Evolutionary conservation across 2,113 vertebrate species (phyloP).

Genomic region (Lipophrys pholis): DNA sequence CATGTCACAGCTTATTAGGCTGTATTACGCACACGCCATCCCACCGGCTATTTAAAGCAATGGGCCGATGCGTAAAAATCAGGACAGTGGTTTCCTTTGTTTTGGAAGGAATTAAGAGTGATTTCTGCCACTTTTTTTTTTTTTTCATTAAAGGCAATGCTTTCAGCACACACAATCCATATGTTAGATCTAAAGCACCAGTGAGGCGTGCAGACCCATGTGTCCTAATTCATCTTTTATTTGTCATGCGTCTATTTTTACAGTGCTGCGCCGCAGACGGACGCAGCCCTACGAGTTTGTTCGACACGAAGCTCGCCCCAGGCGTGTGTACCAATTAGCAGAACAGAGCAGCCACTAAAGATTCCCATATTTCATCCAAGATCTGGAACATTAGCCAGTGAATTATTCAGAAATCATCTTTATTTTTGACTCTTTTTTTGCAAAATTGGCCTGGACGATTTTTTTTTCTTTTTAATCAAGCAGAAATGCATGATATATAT

Average conservation of each 20-base stretch:
- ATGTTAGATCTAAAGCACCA: not conserved
- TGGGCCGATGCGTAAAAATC: conserved; percentile 18
- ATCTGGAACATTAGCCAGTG: conserved; percentile 57
- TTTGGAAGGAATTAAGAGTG: not conserved
- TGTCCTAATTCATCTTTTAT: conserved; percentile 45
- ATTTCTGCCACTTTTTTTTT: not conserved
- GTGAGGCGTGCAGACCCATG: conserved; percentile 7
- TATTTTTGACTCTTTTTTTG: too few species aligned
- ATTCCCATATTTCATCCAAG: conserved; percentile 60
- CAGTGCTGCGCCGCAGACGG: conserved; percentile 16
- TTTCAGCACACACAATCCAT: not conserved
- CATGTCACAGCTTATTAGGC: conserved; percentile 15
- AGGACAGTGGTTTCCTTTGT: not conserved
- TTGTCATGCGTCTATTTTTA: conserved; percentile 38
- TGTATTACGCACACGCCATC: conserved; percentile 1
- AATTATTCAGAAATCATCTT: conserved; percentile 38
- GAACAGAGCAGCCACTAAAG: conserved; percentile 56
- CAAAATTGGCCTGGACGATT: too few species aligned
- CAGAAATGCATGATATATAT: too few species aligned
- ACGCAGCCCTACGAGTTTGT: conserved; percentile 43
- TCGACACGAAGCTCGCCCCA: conserved; percentile 46
- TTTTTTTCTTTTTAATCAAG: too few species aligned
- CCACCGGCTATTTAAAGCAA: not conserved
- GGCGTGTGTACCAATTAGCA: conserved; percentile 73
- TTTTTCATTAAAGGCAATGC: not conserved